Base-by-base conservation (phyloP, 2,888 invertebrate species). In the Hipparchia sbordonii region DNA sequence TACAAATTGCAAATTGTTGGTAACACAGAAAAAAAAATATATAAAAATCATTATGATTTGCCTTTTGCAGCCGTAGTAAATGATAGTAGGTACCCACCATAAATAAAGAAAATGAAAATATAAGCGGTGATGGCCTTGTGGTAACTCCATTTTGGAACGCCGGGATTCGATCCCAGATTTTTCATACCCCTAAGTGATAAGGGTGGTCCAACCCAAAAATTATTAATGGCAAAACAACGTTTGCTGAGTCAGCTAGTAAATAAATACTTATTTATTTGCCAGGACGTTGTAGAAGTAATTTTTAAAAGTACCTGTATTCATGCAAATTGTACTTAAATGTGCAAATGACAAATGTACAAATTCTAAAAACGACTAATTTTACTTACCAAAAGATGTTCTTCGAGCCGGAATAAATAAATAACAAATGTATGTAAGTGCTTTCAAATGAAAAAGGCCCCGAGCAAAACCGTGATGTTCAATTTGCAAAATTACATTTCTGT, bases 391-490 rank as follows among this genome's bases (percentile, higher is more conserved):
- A 70, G 57, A 70, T 72, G 57, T 71, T 71, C 51, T 51, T 57
- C 10, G 13, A 71, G 52, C 59, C 60, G 45, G 60, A 71, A 72
- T 67, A 74, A 81, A 82, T 81, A 82, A 81, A 83, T 81, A 83
- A 80, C 75, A 82, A 82, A 83, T 83, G 76, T 83, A 81, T 77
- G 78, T 79, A 82, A 82, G 79, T 82, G 80, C 78, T 82, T 77
- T 79, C 77, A 83, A 82, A 85, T 81, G 81, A 84, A 85, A 82
- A 75, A 75, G 81, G 77, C 77, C 81, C 82, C 78, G 74, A 78
- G 81, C 82, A 81, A 78, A 79, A 79, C 78, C 74, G 81, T 84
- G 81, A 84, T 85, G 81, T 81, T 85, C 85, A 86, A 85, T 87
- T 85, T 70, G 62, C 63, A 70, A 70, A 70, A 70, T 70, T 70